Conservation (phyloP, 2,888 invertebrate species). For the Tetheella fluctuosa region DNA sequence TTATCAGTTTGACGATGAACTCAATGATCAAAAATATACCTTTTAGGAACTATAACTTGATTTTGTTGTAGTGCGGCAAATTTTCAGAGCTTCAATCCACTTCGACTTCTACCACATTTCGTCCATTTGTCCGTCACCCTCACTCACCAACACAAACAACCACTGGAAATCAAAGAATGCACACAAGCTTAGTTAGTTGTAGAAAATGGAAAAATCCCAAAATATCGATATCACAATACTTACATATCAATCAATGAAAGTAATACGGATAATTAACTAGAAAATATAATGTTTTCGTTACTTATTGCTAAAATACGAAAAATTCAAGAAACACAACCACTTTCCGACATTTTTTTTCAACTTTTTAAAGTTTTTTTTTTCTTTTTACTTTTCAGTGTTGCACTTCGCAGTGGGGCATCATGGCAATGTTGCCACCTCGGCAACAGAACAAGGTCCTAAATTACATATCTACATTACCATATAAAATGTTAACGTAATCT, state of each 20-base stretch:
- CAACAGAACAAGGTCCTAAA: too few species aligned
- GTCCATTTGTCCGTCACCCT: constrained; percentile 66
- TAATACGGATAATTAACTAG: constrained; percentile 36
- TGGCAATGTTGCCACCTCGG: too few species aligned
- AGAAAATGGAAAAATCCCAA: constrained; percentile 27
- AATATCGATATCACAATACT: constrained; percentile 27
- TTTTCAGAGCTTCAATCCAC: constrained; percentile 53
- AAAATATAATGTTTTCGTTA: constrained; percentile 26
- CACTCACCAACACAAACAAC: constrained; percentile 77
- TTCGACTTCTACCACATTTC: constrained; percentile 72
- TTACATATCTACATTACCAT: too few species aligned
- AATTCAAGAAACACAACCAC: constrained; percentile 67
- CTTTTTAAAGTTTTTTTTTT: constrained; percentile 28
- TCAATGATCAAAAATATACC: constrained; percentile 47
- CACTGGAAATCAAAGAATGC: constrained; percentile 64
- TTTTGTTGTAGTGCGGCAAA: constrained; percentile 39
- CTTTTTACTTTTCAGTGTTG: constrained; percentile 9
- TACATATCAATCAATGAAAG: constrained; percentile 33
- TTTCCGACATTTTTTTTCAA: constrained; percentile 67
- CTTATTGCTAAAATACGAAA: constrained; percentile 42
- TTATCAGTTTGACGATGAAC: constrained; percentile 23
- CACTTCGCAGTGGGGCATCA: too few species aligned
- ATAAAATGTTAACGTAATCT: too few species aligned
- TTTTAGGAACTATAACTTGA: constrained; percentile 44
- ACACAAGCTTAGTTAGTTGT: constrained; percentile 54